These are phyloP conservation scores for Serrognathus titanus DNA, from an alignment of 2,888 invertebrate species.

Conservation along the genomic window DNA sequence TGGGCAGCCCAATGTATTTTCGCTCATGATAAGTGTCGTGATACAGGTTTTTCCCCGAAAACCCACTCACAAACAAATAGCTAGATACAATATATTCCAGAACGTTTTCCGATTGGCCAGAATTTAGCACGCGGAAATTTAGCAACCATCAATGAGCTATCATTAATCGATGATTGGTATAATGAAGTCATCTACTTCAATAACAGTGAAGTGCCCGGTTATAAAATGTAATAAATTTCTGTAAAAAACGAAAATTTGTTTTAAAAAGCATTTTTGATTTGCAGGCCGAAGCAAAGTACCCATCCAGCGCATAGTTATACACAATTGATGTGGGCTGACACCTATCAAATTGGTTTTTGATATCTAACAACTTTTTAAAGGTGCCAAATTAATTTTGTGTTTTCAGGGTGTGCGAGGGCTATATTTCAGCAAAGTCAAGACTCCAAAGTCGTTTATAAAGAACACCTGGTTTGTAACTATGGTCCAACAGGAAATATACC, in stretches of 20 bases:
- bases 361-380: neutral
- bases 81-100: neutral
- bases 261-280: constrained; percentile 5
- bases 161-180: constrained; percentile 43
- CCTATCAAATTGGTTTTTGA: constrained; percentile 32
- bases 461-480: constrained; percentile 46
- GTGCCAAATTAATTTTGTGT: neutral
- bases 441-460: constrained; percentile 32
- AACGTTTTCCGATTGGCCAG: constrained; percentile 47
- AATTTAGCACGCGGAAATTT: constrained; percentile 43
- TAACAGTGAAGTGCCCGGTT: constrained; percentile 25
- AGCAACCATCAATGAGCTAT: constrained; percentile 35
- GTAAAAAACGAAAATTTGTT: neutral
- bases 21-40: constrained; percentile 45
- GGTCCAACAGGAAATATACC: constrained; percentile 46
- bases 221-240: constrained; percentile 26
- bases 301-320: constrained; percentile 30
- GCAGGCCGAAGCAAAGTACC: constrained; percentile 13
- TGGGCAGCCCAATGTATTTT: constrained; percentile 50
- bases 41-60: constrained; percentile 31
- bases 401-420: constrained; percentile 40
- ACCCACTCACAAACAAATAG: neutral
- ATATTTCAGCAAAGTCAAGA: constrained; percentile 33
- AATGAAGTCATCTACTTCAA: constrained; percentile 40
- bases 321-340: constrained; percentile 43